Evolutionary conservation across 2,113 vertebrate genomes (phyloP).

Genomic region (Gymnorhina tibicen): DNA sequence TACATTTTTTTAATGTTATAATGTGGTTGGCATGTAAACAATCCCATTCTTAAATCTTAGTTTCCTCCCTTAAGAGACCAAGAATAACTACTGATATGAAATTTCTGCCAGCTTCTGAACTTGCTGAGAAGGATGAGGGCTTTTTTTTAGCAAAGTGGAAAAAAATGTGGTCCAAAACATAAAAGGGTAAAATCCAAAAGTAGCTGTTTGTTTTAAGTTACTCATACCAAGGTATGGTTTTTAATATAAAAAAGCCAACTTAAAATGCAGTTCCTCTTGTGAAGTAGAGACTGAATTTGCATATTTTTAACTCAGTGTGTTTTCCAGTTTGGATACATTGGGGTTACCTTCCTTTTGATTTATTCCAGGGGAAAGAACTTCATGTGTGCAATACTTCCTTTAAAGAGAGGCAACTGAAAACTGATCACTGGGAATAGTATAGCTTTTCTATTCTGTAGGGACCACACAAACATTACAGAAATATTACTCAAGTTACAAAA

Average conservation of each 20-base stretch:
- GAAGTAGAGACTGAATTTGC: neutral
- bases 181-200: neutral
- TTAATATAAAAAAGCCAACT: neutral
- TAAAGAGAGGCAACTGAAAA: neutral
- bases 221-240: neutral
- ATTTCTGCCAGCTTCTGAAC: neutral
- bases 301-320: neutral
- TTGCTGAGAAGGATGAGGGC: neutral
- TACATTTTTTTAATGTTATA: neutral
- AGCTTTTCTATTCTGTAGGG: neutral
- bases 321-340: neutral
- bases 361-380: neutral
- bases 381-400: neutral
- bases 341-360: neutral
- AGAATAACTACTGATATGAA: neutral
- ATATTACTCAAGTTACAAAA: neutral
- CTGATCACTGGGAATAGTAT: neutral
- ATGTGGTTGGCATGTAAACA: neutral
- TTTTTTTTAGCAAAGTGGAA: neutral
- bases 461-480: neutral
- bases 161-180: neutral
- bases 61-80: neutral
- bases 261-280: neutral
- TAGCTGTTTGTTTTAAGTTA: neutral
- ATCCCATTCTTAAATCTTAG: neutral